A percentile compares a stretch with the other conserved stretches of the same genome.
Evolutionary conservation across 2,888 invertebrate species (phyloP).

Genomic region (Acanthococcus lagerstroemiae): DNA sequence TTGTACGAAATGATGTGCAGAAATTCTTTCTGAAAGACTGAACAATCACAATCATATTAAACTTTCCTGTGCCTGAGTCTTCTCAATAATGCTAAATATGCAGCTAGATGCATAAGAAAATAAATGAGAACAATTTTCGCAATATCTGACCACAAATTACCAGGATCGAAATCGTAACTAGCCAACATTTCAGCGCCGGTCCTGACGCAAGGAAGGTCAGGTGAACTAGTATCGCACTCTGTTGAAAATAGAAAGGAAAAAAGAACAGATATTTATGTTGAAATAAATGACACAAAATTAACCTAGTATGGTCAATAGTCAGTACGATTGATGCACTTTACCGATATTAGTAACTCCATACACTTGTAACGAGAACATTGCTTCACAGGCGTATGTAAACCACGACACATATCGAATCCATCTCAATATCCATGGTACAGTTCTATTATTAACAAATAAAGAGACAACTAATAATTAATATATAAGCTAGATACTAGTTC

Average conservation of each 20-base stretch:
- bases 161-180: slow-evolving; percentile 58
- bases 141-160: slow-evolving; percentile 55
- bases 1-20: too few species aligned
- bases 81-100: neutral
- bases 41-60: neutral
- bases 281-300: too few species aligned
- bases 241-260: neutral
- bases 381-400: slow-evolving; percentile 12
- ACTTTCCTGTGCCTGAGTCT: neutral
- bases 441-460: neutral
- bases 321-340: neutral
- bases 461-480: too few species aligned
- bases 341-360: neutral
- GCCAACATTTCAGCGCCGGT: slow-evolving; percentile 61
- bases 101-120: slow-evolving; percentile 41
- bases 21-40: too few species aligned
- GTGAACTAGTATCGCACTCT: slow-evolving; percentile 37
- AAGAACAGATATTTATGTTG: neutral
- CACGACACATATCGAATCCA: slow-evolving; percentile 21
- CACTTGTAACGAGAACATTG: slow-evolving; percentile 3
- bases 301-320: too few species aligned
- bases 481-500: too few species aligned
- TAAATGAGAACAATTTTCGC: slow-evolving; percentile 47
- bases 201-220: slow-evolving; percentile 59
- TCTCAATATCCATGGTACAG: slow-evolving; percentile 7